Evolutionary conservation across 1,140 invertebrate genomes (phyloP).

Genomic region (Caerostris darwini): DNA sequence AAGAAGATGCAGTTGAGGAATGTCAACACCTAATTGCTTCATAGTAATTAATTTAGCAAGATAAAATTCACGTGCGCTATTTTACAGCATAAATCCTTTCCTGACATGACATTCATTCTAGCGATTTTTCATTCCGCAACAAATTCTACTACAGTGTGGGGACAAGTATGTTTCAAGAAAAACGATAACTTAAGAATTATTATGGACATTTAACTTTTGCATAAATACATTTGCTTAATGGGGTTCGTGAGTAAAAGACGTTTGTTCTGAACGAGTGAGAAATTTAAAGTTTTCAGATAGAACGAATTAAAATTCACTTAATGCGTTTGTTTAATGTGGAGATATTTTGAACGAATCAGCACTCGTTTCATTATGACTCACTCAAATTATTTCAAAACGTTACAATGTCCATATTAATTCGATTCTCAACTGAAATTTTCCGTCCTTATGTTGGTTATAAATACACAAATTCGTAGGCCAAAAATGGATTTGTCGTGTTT

Average conservation of each 20-base stretch:
- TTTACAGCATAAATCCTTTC: background rate
- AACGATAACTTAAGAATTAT: constrained; percentile 1
- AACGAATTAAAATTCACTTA: background rate
- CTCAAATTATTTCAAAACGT: too few relatives aligned
- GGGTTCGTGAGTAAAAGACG: background rate
- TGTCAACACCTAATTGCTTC: background rate
- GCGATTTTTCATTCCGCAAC: background rate
- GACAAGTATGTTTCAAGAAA: background rate
- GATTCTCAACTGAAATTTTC: too few relatives aligned
- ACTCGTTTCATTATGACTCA: background rate
- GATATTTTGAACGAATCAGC: background rate
- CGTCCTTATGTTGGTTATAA: too few relatives aligned
- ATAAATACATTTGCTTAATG: constrained; percentile 6
- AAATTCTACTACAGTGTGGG: background rate
- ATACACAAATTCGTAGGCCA: too few relatives aligned
- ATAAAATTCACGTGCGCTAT: background rate
- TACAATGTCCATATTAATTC: too few relatives aligned
- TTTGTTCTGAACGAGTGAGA: background rate
- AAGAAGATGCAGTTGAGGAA: background rate
- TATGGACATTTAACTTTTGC: background rate
- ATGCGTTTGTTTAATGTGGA: background rate
- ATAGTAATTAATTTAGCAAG: background rate
- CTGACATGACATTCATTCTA: background rate
- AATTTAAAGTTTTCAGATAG: background rate
- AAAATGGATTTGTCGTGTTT: too few relatives aligned